Evolutionary conservation across 1,140 invertebrate genomes (phyloP).

Genomic region (Hermatobates lingyangjiaoensis): DNA sequence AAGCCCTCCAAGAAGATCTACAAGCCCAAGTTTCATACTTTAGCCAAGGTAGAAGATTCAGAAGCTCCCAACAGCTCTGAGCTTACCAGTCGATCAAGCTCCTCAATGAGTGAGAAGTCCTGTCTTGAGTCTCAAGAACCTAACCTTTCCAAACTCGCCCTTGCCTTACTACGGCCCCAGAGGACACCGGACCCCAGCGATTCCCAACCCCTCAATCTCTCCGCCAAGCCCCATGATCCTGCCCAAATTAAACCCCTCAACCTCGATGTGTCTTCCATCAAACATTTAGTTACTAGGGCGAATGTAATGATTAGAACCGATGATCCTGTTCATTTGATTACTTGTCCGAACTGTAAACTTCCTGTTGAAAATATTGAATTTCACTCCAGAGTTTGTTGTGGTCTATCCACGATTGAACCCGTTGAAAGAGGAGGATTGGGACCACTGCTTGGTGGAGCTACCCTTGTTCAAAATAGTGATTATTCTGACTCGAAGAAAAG

Average conservation of each 20-base stretch:
- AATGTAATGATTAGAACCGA: no score
- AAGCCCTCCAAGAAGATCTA: constrained; percentile 30
- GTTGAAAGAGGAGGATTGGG: no score
- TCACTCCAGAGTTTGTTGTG: background rate
- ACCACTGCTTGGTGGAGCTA: constrained; percentile 54
- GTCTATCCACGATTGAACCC: constrained; percentile 47
- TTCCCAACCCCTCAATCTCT: constrained; percentile 44
- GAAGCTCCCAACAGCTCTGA: background rate
- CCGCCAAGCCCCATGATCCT: no score
- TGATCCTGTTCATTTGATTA: no score
- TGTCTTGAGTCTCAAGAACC: background rate
- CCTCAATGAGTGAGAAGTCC: background rate
- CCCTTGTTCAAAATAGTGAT: constrained; percentile 38
- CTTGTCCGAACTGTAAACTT: background rate
- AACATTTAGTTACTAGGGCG: no score
- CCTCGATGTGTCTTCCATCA: no score
- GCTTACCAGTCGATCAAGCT: no score
- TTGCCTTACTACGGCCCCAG: constrained; percentile 16
- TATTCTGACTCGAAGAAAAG: constrained; percentile 8
- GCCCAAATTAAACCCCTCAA: no score
- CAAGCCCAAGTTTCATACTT: constrained; percentile 58
- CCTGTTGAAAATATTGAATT: background rate
- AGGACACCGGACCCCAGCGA: constrained; percentile 2
- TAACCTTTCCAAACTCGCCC: constrained; percentile 18
- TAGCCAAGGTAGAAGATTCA: background rate